Evolutionary conservation across 2,888 invertebrate genomes (phyloP), one percentile per base, ranked within the genome.

Genomic region (Agrochola lychnidis): DNA sequence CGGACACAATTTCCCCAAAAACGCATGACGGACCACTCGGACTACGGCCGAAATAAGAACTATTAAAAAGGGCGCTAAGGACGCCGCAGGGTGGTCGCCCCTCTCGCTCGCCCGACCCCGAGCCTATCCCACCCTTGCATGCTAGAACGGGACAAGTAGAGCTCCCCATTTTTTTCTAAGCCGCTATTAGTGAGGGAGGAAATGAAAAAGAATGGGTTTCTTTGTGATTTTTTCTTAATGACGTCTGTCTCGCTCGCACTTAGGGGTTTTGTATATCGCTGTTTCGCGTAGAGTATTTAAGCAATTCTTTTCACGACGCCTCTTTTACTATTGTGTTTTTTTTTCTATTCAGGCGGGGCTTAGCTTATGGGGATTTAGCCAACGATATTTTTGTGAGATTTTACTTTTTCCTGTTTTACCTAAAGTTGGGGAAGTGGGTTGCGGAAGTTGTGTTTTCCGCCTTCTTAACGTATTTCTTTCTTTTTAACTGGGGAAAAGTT

Each of bases 151-250:
- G 96, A 96, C 93, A 92, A 93, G 92, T 93, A 94, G 93, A 91
- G 89, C 94, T 90, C 90, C 92, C 92, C 92, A 93, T 94, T 96
- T 96, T 96, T 96, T 96, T 96, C 95, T 96, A 96, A 96, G 95
- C 95, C 93, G 93, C 93, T 94, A 94, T 95, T 94, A 95, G 94
- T 93, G 91, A 94, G 96, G 96, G 96, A 96, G 96, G 96, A 96
- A 96, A 94, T 96, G 95, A 93, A 96, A 96, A 96, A 96, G 96
- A 96, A 96, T 95, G 94, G 92, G 92, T 94, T 95, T 96, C 96
- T 96, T 96, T 96, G 93, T 94, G 94, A 95, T 96, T 96, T 96
- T 96, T 96, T 95, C 95, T 96, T 95, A 93, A 90, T 92, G 90
- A 89, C 91, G 70, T 85, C 90, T 81, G 91, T 95, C 96, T 94